Conservation (phyloP, 2,113 vertebrate genomes). For the Caretta caretta region DNA sequence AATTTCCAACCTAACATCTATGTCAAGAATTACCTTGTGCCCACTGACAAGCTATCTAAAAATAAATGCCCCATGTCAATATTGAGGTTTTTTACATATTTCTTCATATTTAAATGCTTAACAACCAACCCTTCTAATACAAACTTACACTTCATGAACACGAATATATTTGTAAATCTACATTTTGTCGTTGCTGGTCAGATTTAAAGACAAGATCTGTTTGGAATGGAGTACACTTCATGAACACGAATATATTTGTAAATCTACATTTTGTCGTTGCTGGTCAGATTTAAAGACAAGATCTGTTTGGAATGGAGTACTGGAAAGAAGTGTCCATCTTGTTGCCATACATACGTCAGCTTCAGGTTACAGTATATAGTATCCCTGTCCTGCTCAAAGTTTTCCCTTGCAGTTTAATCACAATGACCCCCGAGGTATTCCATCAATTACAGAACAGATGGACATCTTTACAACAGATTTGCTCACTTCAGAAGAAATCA, state of each 20-base stretch:
- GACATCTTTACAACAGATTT: accelerated
- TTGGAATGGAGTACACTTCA: background rate
- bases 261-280: background rate
- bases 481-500: background rate
- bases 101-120: background rate
- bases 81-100: background rate
- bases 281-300: background rate
- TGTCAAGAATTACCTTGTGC: background rate
- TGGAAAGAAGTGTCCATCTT: background rate
- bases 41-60: background rate
- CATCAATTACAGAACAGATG: background rate
- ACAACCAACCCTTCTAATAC: background rate
- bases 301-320: background rate
- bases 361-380: accelerated
- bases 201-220: background rate
- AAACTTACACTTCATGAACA: accelerated
- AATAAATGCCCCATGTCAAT: background rate
- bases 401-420: background rate
- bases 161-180: background rate
- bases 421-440: background rate
- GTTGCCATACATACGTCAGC: background rate
- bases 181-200: background rate
- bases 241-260: background rate
- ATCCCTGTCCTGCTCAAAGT: background rate
- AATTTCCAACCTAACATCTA: background rate